Conservation (phyloP, 2,113 vertebrate genomes). For the Halcyon malimbica region DNA sequence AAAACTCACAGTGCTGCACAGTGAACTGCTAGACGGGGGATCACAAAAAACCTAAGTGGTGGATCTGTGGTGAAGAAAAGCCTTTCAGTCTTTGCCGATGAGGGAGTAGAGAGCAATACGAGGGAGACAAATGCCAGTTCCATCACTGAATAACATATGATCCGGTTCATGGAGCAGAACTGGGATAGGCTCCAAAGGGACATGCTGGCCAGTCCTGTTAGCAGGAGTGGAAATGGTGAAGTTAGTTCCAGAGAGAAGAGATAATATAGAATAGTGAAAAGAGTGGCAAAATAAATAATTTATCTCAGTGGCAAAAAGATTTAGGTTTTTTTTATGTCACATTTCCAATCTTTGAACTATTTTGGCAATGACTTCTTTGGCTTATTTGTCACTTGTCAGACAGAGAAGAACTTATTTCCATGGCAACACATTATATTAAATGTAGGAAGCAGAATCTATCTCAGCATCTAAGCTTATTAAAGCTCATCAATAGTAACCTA, state of each 20-base stretch:
- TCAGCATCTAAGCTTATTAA: constrained; percentile 27
- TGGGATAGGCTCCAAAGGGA: neutral
- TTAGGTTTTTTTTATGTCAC: neutral
- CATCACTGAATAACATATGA: neutral
- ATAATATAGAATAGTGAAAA: neutral
- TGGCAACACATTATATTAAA: constrained; percentile 57
- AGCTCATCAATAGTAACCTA: constrained; percentile 16
- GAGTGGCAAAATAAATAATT: constrained; percentile 64
- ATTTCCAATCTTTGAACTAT: constrained; percentile 53
- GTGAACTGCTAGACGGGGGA: neutral
- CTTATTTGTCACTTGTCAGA: constrained; percentile 53
- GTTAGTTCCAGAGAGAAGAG: constrained; percentile 31
- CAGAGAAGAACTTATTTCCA: constrained; percentile 49
- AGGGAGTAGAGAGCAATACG: neutral
- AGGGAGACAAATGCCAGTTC: constrained; percentile 19
- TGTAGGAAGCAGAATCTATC: neutral
- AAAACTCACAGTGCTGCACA: neutral
- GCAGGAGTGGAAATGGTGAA: constrained; percentile 13
- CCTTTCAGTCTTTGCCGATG: neutral
- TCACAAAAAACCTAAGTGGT: neutral
- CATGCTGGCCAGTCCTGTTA: neutral
- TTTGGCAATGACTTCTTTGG: constrained; percentile 47
- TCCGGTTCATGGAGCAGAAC: constrained; percentile 27
- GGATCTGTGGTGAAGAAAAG: neutral
- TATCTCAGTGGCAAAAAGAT: neutral